Conservation (phyloP, 2,113 vertebrate species). For the Junco hyemalis region DNA sequence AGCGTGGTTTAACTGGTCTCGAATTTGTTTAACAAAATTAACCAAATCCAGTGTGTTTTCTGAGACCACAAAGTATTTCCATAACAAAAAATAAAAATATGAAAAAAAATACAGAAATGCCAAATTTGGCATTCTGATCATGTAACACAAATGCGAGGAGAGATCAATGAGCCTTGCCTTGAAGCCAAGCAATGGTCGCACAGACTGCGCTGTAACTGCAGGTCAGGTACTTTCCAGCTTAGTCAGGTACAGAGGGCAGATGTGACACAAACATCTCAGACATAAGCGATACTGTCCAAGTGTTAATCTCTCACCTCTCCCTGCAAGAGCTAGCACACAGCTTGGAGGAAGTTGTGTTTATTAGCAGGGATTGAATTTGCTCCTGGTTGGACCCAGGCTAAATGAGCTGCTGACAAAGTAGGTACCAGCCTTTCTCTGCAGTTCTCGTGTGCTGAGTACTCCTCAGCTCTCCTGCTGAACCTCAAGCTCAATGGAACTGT, state of each 20-base stretch:
- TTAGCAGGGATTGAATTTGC: background rate
- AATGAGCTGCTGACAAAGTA: background rate
- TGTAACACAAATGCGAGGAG: background rate
- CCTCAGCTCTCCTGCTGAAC: background rate
- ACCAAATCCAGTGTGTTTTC: slow-evolving; percentile 7
- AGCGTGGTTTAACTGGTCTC: background rate
- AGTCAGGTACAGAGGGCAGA: background rate
- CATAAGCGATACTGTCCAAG: background rate
- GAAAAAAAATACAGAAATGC: background rate
- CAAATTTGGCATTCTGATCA: background rate
- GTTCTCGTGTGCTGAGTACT: background rate
- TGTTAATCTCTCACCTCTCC: background rate
- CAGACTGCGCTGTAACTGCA: background rate
- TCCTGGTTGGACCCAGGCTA: background rate
- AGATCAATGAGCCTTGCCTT: background rate
- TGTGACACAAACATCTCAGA: background rate
- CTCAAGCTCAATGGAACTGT: background rate
- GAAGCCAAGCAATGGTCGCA: background rate
- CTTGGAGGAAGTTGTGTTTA: background rate
- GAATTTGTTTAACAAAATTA: background rate
- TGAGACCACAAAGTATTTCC: slow-evolving; percentile 4
- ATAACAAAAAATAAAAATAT: background rate
- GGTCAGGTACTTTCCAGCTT: background rate
- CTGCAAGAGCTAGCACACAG: background rate
- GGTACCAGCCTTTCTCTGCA: background rate